These are phyloP conservation scores for Volucella bombylans DNA, from an alignment of 2,888 invertebrate species.

Conservation along the genomic window DNA sequence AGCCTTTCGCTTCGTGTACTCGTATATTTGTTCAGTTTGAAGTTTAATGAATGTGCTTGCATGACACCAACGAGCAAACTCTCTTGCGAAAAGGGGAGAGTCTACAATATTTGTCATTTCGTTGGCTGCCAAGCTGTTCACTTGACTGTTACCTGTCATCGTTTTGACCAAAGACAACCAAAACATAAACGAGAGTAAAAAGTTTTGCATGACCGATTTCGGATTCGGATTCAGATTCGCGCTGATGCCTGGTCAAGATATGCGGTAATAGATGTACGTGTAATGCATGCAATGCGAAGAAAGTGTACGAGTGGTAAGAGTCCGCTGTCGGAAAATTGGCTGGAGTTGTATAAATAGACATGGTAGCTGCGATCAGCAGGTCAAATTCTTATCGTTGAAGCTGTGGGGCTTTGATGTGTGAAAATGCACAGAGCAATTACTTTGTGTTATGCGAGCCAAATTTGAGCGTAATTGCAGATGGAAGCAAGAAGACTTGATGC, in stretches of 20 bases:
- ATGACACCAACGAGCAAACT: slow-evolving; percentile 2
- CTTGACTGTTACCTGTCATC: slow-evolving; percentile 55
- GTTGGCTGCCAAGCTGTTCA: slow-evolving; percentile 12
- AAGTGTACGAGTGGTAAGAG: slow-evolving; percentile 17
- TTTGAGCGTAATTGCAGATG: slow-evolving; percentile 22
- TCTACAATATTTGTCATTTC: slow-evolving; percentile 33
- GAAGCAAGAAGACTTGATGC: slow-evolving; percentile 25
- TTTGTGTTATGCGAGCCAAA: slow-evolving; percentile 53
- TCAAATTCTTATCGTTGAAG: slow-evolving; percentile 64
- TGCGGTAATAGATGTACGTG: slow-evolving; percentile 69
- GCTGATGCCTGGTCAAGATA: slow-evolving; percentile 68
- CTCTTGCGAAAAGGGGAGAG: slow-evolving; percentile 11
- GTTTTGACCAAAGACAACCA: slow-evolving; percentile 59
- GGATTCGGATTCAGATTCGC: slow-evolving; percentile 24
- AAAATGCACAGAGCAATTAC: slow-evolving; percentile 33
- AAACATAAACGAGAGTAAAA: background rate
- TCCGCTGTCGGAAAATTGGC: slow-evolving; percentile 57
- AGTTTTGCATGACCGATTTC: slow-evolving; percentile 57
- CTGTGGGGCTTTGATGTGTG: slow-evolving; percentile 34
- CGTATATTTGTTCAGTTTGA: background rate
- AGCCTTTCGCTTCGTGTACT: slow-evolving; percentile 30
- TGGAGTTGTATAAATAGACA: slow-evolving; percentile 56
- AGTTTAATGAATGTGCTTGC: slow-evolving; percentile 1
- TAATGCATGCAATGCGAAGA: slow-evolving; percentile 47
- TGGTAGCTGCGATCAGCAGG: slow-evolving; percentile 9